Conservation (phyloP, 2,888 invertebrate species). For the Periphyllus acericola region DNA sequence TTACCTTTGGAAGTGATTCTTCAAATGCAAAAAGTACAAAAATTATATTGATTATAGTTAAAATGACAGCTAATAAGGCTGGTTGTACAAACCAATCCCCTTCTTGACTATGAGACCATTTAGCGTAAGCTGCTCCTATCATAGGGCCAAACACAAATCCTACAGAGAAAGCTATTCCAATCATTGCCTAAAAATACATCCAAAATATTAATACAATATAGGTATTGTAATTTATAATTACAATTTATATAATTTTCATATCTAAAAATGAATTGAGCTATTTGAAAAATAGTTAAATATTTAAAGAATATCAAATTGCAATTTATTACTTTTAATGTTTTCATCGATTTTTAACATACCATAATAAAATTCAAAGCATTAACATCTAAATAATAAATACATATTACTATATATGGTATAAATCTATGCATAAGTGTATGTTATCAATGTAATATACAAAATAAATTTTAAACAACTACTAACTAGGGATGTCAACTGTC, state of each 20-base stretch:
- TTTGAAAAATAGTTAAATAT: background rate
- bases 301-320: background rate
- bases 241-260: too few species aligned
- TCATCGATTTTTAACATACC: too few species aligned
- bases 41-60: slow-evolving; percentile 81
- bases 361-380: too few species aligned
- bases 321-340: too few species aligned
- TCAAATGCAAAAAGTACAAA: slow-evolving; percentile 79
- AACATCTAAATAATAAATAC: too few species aligned
- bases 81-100: slow-evolving; percentile 84
- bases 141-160: slow-evolving; percentile 97
- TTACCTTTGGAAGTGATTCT: slow-evolving; percentile 83
- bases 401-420: too few species aligned
- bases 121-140: slow-evolving; percentile 90
- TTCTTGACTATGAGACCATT: slow-evolving; percentile 73
- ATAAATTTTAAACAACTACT: too few species aligned
- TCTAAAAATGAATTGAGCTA: background rate
- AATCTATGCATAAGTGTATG: too few species aligned
- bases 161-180: slow-evolving; percentile 96
- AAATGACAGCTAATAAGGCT: slow-evolving; percentile 78
- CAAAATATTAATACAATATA: background rate
- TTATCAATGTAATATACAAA: too few species aligned
- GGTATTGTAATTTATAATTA: too few species aligned
- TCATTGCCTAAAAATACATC: slow-evolving; percentile 78
- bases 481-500: background rate